phyloP scores from a whole-genome alignment of 2,113 vertebrate genomes.

The Merops nubicus region DNA sequence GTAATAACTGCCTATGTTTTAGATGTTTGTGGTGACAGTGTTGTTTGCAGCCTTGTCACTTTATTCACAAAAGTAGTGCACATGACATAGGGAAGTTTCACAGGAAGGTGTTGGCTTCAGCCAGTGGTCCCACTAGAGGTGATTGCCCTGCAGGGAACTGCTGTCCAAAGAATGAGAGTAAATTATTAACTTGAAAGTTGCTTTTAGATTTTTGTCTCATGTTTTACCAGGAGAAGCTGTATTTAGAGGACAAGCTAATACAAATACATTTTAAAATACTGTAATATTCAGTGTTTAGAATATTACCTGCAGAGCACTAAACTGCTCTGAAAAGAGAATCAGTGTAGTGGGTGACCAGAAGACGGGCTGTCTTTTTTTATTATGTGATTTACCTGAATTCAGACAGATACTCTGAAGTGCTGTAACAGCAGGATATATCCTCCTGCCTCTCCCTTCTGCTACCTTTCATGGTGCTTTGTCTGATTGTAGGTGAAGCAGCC shows the following conservation, averaged over 20 bases:
- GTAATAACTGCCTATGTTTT: slow-evolving; percentile 17
- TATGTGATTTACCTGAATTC: not conserved
- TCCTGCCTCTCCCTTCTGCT: not conserved
- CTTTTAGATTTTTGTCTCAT: not conserved
- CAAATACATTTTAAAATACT: not conserved
- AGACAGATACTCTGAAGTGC: not conserved
- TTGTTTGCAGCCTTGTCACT: slow-evolving; percentile 15
- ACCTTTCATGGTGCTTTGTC: not conserved
- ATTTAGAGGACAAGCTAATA: not conserved
- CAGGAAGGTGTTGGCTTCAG: not conserved
- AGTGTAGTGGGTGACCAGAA: not conserved
- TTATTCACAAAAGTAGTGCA: not conserved
- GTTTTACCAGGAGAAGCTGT: not conserved
- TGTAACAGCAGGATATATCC: not conserved
- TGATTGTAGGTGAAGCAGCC: not conserved
- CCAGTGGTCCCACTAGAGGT: not conserved
- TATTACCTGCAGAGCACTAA: not conserved
- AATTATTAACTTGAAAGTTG: not conserved
- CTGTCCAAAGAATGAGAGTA: not conserved
- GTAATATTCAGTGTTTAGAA: not conserved
- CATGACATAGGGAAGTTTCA: not conserved
- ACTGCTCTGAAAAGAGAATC: not conserved
- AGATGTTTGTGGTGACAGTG: slow-evolving; percentile 8
- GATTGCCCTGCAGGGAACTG: not conserved
- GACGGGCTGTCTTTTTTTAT: not conserved